Percentiles rank a stretch among this genome's conserved stretches.
Evolutionary conservation across 1,140 invertebrate species (phyloP).

Genomic region (Xylocopa sonorina): DNA sequence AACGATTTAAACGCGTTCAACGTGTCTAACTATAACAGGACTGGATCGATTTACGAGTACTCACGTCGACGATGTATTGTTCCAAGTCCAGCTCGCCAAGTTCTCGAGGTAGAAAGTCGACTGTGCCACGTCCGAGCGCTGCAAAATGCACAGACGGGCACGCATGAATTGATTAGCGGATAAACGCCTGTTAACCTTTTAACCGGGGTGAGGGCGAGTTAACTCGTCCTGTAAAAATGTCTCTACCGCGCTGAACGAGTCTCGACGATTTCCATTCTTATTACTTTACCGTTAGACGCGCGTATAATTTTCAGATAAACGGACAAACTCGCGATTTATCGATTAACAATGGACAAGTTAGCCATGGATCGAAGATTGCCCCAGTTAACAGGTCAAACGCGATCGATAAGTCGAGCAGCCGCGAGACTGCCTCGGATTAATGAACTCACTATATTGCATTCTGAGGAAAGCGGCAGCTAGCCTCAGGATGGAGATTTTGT

Average conservation of each 20-base stretch:
- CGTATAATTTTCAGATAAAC: too few species aligned
- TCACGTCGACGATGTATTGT: slow-evolving; percentile 75
- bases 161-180: background rate
- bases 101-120: slow-evolving; percentile 66
- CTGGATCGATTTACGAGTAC: slow-evolving; percentile 49
- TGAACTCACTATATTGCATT: slow-evolving; percentile 84
- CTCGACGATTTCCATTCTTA: too few species aligned
- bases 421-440: background rate
- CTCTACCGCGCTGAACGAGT: too few species aligned
- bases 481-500: slow-evolving; percentile 94
- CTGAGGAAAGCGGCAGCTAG: slow-evolving; percentile 90
- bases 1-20: slow-evolving; percentile 30
- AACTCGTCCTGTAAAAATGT: too few species aligned
- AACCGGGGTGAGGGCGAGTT: too few species aligned
- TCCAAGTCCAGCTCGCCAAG: slow-evolving; percentile 74
- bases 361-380: too few species aligned
- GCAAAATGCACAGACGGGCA: slow-evolving; percentile 1
- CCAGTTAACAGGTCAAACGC: too few species aligned
- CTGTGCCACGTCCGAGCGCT: slow-evolving; percentile 70
- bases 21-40: slow-evolving; percentile 1
- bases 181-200: too few species aligned
- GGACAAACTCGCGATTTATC: too few species aligned
- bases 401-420: too few species aligned
- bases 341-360: too few species aligned
- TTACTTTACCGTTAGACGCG: too few species aligned